Evolutionary conservation across 2,113 vertebrate genomes (phyloP), one percentile per base, ranked within the genome.

Genomic region (Pica pica): DNA sequence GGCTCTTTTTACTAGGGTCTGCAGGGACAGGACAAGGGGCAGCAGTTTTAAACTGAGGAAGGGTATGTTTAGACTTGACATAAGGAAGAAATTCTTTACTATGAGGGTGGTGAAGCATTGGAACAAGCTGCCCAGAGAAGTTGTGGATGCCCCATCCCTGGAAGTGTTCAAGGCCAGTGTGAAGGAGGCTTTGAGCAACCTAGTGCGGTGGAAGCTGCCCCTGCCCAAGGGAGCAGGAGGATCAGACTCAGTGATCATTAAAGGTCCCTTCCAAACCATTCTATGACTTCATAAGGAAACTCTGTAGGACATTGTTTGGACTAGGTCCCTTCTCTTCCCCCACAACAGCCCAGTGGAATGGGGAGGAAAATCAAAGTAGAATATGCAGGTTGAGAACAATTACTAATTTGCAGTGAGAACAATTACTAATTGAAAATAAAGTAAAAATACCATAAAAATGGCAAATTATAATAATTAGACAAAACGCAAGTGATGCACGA

Each of bases 201-300:
- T 46, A 11, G 9, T 26, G n/a, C 46, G 53, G 27, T 16, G 23
- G 12, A 60, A 84, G 16, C 11, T n/a, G 21, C 27, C 15, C 26
- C 31, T 35, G 17, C 12, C 9, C 4, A 30, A 8, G 3, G 7
- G 6, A 11, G 3, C 21, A 47, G 14, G 13, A 5, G 9, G 13
- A 2, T n/a, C 47, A 9, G 7, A 27, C 18, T 67, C 55, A 3
- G 1, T 47, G 27, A 52, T 52, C 16, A 31, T 41, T 52, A 63
- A 73, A 65, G 11, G 9, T 73, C 26, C 33, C 14, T 73, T 78
- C 46, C 22, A 77, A 77, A 78, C 6, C 4, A 33, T 24, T 59
- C 37, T 63, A 13, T 31, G 10, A 67, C 49, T 81, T 22, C 12
- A 60, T 39, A 80, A 65, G 44, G 10, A 69, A 85, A 73, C 39